Evolutionary conservation across 2,888 invertebrate genomes (phyloP), one percentile per base, ranked within the genome.

Genomic region (Thereva nobilitata): DNA sequence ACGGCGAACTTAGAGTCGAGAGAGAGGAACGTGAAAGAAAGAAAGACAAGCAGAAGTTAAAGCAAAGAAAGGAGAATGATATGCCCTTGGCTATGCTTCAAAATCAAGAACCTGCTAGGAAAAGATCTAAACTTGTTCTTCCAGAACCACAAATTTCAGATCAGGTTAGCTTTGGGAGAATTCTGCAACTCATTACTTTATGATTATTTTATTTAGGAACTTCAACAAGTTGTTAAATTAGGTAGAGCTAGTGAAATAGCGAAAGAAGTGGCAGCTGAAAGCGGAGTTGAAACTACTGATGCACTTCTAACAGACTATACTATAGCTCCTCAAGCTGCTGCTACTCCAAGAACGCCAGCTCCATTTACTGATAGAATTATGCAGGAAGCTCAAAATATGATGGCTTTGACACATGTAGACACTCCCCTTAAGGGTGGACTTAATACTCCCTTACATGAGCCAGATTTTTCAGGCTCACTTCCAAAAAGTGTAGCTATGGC

Each of bases 101-200:
- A 77, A 92, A 90, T 68, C 89, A 92, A 73, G 95, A 96, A 78
- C 97, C 96, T 0, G 88, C 92, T 1, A 88, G 91, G 71, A 97
- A 97, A 78, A 85, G 97, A 65, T 96, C 95, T 72, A 99, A 99
- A 80, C 85, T 99, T 41, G 97, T 99, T 37, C 80, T 99, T 63
- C 98, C 99, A 0, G 90, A 92, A 72, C 98, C 99, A 0, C 98
- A 99, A 82, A 97, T 99, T 67, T 91, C 96, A 0, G 98, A 99
- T 78, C 86, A 86, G 79, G 88, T 89, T 68, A 44, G 53, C 68
- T 61, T 52, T 69, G 1, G 6, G 5, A 35, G 34, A 44, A 41
- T 41, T n/a, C 3, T 40, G 41, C 50, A 10, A 7, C 57, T 64
- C 10, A 4, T 8, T 34, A 44, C 7, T 44, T 8, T 6, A 35